Conservation (phyloP, 2,797 vertebrate genomes). For the Lutjanus argentimaculatus region DNA sequence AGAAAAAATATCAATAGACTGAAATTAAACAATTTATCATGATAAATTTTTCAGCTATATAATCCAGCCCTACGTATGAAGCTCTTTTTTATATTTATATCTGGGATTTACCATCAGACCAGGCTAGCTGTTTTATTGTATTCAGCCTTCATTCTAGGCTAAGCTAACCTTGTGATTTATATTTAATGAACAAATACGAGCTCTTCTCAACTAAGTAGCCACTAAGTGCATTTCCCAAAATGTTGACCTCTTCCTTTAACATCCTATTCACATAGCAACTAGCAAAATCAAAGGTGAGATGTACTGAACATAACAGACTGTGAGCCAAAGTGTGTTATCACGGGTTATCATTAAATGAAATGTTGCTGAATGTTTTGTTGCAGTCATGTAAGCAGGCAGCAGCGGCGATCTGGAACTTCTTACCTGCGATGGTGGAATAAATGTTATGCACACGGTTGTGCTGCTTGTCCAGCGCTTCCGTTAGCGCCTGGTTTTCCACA, state of each 20-base stretch:
- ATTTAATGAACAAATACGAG: no score
- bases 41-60: no score
- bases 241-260: background rate
- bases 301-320: background rate
- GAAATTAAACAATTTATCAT: no score
- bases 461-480: constrained; percentile 50
- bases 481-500: constrained; percentile 70
- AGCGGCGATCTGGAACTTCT: background rate
- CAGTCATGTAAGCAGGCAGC: background rate
- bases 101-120: no score
- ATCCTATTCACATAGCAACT: background rate
- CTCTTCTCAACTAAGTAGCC: no score
- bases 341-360: background rate
- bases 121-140: no score
- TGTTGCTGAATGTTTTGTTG: background rate
- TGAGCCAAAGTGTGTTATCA: background rate
- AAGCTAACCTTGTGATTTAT: no score
- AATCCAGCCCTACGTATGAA: no score
- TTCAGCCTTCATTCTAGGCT: no score
- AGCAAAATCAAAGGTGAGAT: background rate
- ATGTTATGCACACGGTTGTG: constrained; percentile 50
- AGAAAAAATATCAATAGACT: no score
- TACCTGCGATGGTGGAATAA: constrained; percentile 66
- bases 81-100: no score
- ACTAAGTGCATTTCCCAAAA: background rate